A percentile compares a stretch with the other conserved stretches of the same genome.
These are phyloP conservation scores for Danaus chrysippus DNA, from an alignment of 2,888 invertebrate species.

Conservation along the genomic window DNA sequence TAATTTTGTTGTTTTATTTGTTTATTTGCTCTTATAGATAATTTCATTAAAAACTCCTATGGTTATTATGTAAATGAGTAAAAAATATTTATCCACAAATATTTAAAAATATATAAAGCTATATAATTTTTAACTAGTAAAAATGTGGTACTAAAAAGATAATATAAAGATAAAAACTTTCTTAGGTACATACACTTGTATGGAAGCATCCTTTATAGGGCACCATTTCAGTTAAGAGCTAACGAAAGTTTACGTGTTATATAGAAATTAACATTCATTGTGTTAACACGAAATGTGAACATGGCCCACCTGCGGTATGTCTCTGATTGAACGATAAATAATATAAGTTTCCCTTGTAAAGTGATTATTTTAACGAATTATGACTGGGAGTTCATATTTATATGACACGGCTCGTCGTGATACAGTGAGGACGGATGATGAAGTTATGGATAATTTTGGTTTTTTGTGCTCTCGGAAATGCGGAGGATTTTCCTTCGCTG, in stretches of 20 bases:
- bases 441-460: conserved; percentile 46
- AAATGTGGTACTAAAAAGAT: too few species aligned
- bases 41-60: too few species aligned
- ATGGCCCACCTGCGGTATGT: conserved; percentile 46
- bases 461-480: conserved; percentile 40
- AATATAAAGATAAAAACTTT: background rate
- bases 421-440: conserved; percentile 48
- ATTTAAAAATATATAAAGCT: too few species aligned
- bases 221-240: conserved; percentile 26
- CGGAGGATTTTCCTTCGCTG: conserved; percentile 85
- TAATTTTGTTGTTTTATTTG: too few species aligned
- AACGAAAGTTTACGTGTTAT: conserved; percentile 30
- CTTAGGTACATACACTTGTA: background rate
- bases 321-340: conserved; percentile 46
- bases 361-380: conserved; percentile 46
- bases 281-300: conserved; percentile 53
- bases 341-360: conserved; percentile 35
- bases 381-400: conserved; percentile 47
- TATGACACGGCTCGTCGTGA: conserved; percentile 33
- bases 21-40: too few species aligned
- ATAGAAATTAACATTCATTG: conserved; percentile 33
- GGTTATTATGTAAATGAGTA: too few species aligned
- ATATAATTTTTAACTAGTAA: too few species aligned
- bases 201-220: conserved; percentile 32
- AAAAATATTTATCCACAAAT: too few species aligned